These are phyloP conservation scores for Cryptotis parvus DNA, from an alignment of 2,113 vertebrate species.

Conservation along the genomic window DNA sequence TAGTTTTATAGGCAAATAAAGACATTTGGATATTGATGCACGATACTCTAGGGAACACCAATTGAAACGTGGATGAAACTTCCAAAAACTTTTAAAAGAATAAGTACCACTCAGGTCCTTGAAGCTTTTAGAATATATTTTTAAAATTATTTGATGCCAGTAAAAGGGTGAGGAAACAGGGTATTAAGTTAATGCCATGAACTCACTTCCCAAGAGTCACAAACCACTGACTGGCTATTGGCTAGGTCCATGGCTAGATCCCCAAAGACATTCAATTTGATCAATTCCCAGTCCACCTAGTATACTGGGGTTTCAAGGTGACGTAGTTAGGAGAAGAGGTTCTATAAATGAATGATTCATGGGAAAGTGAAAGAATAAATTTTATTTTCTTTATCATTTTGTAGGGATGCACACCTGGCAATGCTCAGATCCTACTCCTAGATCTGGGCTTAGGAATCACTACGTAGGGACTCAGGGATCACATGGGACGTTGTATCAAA, in stretches of 20 bases:
- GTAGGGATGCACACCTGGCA: too few species aligned
- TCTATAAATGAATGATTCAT: not conserved
- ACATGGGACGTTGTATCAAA: too few species aligned
- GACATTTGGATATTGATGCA: not conserved
- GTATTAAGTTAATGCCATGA: not conserved
- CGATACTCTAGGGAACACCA: not conserved
- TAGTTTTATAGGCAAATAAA: not conserved
- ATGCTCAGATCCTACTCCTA: too few species aligned
- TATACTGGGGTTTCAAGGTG: not conserved
- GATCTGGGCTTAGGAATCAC: too few species aligned
- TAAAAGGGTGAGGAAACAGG: too few species aligned
- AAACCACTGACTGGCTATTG: too few species aligned
- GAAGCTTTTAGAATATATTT: too few species aligned
- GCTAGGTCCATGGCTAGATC: not conserved
- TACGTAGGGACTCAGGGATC: too few species aligned
- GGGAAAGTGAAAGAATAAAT: not conserved
- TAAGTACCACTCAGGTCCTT: not conserved
- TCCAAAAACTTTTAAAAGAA: not conserved
- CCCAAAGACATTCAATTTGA: not conserved
- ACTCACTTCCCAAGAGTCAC: not conserved
- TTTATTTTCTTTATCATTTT: too few species aligned
- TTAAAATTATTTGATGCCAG: not conserved
- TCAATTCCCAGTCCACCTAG: too few species aligned
- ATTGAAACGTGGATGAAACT: fast-evolving
- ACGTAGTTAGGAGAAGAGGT: not conserved